Base-by-base conservation (phyloP, 2,888 invertebrate species). In the Rhamphomyia laevipes region DNA sequence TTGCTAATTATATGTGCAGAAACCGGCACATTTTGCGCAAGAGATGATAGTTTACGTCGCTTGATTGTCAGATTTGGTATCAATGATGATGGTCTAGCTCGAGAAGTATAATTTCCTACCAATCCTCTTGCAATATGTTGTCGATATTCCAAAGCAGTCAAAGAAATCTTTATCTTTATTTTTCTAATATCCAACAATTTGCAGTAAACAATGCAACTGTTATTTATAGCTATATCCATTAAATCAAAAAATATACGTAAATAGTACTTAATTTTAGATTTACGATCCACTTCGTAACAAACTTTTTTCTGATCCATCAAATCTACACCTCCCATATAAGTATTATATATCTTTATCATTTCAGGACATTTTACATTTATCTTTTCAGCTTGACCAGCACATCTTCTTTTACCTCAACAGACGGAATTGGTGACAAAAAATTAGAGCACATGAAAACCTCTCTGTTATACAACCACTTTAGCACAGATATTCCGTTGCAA, bases 251-350 rank as follows among this genome's bases (percentile, higher is more conserved):
- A 48, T 17, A 52, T 15, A 2, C 49, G 43, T 7, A 46, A 21
- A n/a, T 46, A 51, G 16, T 45, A 51, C 38, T 50, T 48, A n/a
- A 43, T 46, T 51, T 53, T 51, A 7, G 46, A 21, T 45, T 41
- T 48, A 16, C 45, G 44, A 27, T 54, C 51, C 12, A 47, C 21
- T 38, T 51, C 46, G 31, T 51, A 46, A 15, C 44, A 47, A n/a
- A 49, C 51, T 23, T 54, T 52, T 7, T 47, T 45, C 38, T 51
- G 52, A 40, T 54, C 43, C 49, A 51, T 51, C 6, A 47, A 44
- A 17, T 49, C 46, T 3, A 49, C 49, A 10, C 45, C 49, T 16
- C 51, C 43, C 49, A 51, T 48, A 38, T 46, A n/a, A 33, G 43
- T 30, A 27, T 47, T 44, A n/a, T 47, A 50, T 3, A 27, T 12